Conservation (phyloP, 2,113 vertebrate species). For the Orientallactaga bullata region DNA sequence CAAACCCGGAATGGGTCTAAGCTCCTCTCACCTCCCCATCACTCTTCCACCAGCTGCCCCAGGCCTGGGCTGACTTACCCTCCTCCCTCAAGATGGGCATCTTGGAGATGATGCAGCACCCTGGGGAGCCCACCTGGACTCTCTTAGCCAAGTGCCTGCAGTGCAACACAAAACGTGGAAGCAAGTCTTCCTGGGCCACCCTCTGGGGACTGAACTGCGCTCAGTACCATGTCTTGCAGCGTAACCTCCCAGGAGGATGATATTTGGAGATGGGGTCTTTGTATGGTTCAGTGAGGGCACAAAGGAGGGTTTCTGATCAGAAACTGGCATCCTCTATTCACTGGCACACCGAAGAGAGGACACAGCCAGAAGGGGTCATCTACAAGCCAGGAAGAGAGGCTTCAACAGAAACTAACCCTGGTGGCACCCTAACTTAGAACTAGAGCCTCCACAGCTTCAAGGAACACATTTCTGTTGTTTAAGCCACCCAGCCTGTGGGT, state of each 20-base stretch:
- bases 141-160: constrained; percentile 91
- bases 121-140: constrained; percentile 91
- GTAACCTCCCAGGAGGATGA: background rate
- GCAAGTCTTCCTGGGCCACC: background rate
- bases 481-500: background rate
- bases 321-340: background rate
- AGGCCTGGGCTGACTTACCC: constrained; percentile 81
- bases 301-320: background rate
- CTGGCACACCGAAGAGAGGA: background rate
- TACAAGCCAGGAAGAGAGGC: background rate
- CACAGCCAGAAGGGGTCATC: background rate
- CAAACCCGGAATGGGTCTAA: background rate
- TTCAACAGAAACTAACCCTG: background rate
- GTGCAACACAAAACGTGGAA: background rate
- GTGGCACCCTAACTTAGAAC: background rate
- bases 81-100: constrained; percentile 84
- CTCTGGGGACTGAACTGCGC: fast-evolving
- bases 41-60: background rate
- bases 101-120: constrained; percentile 86
- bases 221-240: fast-evolving
- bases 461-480: background rate
- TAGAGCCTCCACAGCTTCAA: background rate
- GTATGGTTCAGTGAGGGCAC: background rate
- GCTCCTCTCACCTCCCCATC: background rate
- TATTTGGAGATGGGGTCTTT: background rate